Conservation (phyloP, 2,888 invertebrate genomes). For the Tinea trinotella region DNA sequence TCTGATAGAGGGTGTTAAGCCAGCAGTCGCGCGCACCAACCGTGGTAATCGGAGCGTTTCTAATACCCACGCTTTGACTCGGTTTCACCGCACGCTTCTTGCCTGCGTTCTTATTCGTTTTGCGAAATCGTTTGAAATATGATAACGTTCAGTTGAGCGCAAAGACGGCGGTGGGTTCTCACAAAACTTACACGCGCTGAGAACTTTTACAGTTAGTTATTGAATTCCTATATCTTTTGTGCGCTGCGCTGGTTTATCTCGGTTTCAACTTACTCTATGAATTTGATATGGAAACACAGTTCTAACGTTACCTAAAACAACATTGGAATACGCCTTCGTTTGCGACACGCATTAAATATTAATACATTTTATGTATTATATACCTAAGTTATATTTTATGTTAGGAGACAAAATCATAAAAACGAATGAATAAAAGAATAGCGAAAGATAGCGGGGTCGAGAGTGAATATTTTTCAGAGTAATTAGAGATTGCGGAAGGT, state of each 20-base stretch:
- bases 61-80: conserved; percentile 70
- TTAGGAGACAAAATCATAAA: background rate
- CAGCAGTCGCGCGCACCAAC: conserved; percentile 19
- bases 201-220: conserved; percentile 50
- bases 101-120: conserved; percentile 68
- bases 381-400: background rate
- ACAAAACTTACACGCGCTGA: conserved; percentile 56
- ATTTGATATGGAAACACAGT: background rate
- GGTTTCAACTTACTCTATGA: conserved; percentile 7
- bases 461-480: conserved; percentile 63
- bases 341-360: too few relatives aligned
- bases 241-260: background rate
- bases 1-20: conserved; percentile 11
- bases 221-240: conserved; percentile 39
- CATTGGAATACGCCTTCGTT: too few relatives aligned
- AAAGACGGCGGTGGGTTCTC: conserved; percentile 47
- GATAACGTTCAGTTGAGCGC: conserved; percentile 62
- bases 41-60: conserved; percentile 71
- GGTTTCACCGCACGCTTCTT: conserved; percentile 71
- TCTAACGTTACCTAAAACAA: background rate
- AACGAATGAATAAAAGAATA: background rate
- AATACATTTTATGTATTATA: background rate
- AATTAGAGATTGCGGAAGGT: conserved; percentile 59
- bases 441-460: background rate
- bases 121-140: conserved; percentile 71